Base-by-base conservation (phyloP, 2,888 invertebrate species). In the Eucriotettix oculatus region DNA sequence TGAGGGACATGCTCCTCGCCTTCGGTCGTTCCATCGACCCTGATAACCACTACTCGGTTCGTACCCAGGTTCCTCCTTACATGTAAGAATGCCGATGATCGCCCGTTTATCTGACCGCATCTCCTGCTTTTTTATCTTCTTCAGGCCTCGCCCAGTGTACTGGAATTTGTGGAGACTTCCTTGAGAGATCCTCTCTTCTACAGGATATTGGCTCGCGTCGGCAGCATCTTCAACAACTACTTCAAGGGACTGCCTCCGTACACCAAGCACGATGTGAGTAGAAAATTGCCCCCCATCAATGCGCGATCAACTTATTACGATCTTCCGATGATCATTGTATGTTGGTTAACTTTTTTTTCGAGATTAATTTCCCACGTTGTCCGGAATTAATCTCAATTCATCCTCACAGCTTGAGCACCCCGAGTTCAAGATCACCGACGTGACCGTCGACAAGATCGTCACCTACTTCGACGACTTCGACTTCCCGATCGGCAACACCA, bases 131-230 rank as follows among this genome's bases (percentile, higher is more conserved):
- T 17, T 41, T 57, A 16, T 9, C 10, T 52, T 16, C 76, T 79
- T 68, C 78, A 79, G 63, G 73, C 78, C 1, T 69, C 75, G 9
- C 82, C 85, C 14, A 76, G 81, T 10, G 75, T 80, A 1, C 72
- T 85, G 65, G 81, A 85, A 67, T 75, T 77, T 64, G 82, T 79
- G 68, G 79, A 80, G 68, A 84, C 85, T 10, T 79, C 82, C 66
- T 73, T 85, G 64, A 83, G 86, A 64, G 87, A 87, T 69, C 87
- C 87, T 40, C 77, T 84, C 54, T 86, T 85, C 78, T 88, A 83
- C 71, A 79, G 80, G 59, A 66, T 68, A 65, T 73, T 86, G 62
- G 82, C 84, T 71, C 80, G 80, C 61, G 75, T 85, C 63, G 68
- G 78, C 52, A 71, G 78, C 61, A 74, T 69, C 52, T 70, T 82